A percentile compares a stretch with the other conserved stretches of the same genome.
Evolutionary conservation across 2,797 vertebrate genomes (phyloP).

Genomic region (Epinephelus awoara): DNA sequence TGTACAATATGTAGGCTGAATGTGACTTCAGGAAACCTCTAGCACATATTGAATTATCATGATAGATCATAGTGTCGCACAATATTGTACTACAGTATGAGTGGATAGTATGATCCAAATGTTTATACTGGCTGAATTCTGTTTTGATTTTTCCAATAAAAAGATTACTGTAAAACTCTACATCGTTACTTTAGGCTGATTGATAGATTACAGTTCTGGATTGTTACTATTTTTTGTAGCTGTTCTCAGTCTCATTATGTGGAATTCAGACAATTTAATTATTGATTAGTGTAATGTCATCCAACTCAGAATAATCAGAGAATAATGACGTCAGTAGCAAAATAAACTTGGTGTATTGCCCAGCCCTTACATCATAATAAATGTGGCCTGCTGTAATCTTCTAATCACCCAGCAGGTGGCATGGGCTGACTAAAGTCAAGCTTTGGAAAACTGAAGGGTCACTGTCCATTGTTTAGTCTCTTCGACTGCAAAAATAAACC

Average conservation of each 20-base stretch:
- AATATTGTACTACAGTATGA: background rate
- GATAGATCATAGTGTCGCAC: background rate
- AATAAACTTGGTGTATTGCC: background rate
- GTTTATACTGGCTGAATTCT: background rate
- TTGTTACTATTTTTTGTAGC: too few species aligned
- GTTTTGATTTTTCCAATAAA: background rate
- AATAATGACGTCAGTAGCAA: background rate
- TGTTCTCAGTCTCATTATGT: background rate
- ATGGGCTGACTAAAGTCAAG: conserved; percentile 4
- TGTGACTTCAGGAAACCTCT: conserved; percentile 25
- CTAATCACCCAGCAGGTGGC: conserved; percentile 36
- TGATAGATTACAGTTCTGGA: background rate
- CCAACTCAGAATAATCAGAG: background rate
- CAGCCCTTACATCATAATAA: background rate
- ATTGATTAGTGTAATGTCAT: background rate
- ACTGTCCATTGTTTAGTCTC: background rate
- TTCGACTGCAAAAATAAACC: background rate
- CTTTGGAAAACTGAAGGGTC: background rate
- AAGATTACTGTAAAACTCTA: background rate
- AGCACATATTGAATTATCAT: background rate
- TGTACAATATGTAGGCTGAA: background rate
- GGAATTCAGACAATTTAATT: background rate
- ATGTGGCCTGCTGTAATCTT: background rate
- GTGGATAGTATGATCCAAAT: background rate
- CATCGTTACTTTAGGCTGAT: background rate